Evolutionary conservation across 2,888 invertebrate genomes (phyloP), one percentile per base, ranked within the genome.

Genomic region (Pegoplata infirma): DNA sequence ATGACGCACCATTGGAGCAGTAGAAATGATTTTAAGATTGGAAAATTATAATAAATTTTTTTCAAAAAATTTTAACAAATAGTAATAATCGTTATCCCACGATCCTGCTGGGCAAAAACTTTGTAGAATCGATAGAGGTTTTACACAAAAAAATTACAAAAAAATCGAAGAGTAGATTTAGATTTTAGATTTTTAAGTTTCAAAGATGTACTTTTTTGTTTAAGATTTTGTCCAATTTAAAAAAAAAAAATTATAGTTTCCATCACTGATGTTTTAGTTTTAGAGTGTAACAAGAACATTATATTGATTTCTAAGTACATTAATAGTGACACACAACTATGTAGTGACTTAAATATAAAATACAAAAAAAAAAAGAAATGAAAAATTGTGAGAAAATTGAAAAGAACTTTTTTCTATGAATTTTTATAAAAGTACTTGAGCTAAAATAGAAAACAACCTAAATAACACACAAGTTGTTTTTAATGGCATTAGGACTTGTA

Each of bases 251-350:
- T n/a, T n/a, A n/a, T n/a, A n/a, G n/a, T n/a, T n/a, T n/a, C n/a
- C n/a, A n/a, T n/a, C n/a, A n/a, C 25, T 5, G 25, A 1, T 10
- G 36, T 36, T 36, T 4, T 12, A 36, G 16, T 32, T 51, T 14
- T 23, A 56, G 17, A 12, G 47, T 66, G 10, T 67, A 25, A 36
- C 16, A 47, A 40, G 36, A 17, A 55, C 51, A 16, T 59, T 53
- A 16, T 69, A 68, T 67, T 49, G 49, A 68, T 68, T 67, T 58
- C 47, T 36, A 36, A 49, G 23, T 68, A 32, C 49, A 56, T 36
- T 58, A 56, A 67, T 16, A 67, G 16, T 56, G n/a, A 46, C 55
- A 10, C 7, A 17, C 56, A 32, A 23, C 23, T 47, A n/a, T n/a
- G n/a, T n/a, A 10, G 36, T 49, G 47, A 58, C 49, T 58, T 58